phyloP scores from a whole-genome alignment of 2,113 vertebrate genomes.

The Lophura nycthemera region DNA sequence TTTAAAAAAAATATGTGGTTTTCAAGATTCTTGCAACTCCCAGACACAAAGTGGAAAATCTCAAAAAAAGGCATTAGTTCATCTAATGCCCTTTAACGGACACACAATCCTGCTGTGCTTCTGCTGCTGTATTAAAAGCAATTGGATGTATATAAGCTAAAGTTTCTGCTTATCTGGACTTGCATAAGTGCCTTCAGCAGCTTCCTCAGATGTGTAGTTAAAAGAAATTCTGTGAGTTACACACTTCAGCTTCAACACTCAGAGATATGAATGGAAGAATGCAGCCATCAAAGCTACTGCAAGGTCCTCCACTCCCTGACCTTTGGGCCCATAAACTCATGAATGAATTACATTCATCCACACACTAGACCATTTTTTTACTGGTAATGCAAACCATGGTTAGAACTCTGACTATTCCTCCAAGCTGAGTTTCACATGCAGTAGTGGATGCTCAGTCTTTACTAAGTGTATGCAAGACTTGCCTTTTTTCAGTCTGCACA shows the following conservation, averaged over 20 bases:
- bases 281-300: slow-evolving; percentile 16
- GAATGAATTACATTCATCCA: slow-evolving; percentile 7
- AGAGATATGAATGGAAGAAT: slow-evolving; percentile 43
- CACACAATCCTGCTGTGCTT: neutral
- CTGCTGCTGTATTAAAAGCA: slow-evolving; percentile 29
- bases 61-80: slow-evolving; percentile 46
- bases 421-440: neutral
- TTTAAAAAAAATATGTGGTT: neutral
- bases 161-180: slow-evolving; percentile 48
- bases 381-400: neutral
- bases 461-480: neutral
- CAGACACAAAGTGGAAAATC: slow-evolving; percentile 14
- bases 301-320: slow-evolving; percentile 7
- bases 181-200: slow-evolving; percentile 12
- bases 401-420: neutral
- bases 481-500: neutral
- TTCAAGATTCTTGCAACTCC: slow-evolving; percentile 3
- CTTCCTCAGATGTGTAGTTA: slow-evolving; percentile 42
- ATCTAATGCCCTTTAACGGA: neutral
- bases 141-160: neutral
- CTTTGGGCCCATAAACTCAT: neutral
- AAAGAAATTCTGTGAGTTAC: slow-evolving; percentile 48
- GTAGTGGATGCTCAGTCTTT: neutral
- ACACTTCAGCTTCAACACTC: slow-evolving; percentile 27
- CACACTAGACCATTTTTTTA: neutral